Evolutionary conservation across 2,797 vertebrate species (phyloP).

Genomic region (Premnoplex brunnescens): DNA sequence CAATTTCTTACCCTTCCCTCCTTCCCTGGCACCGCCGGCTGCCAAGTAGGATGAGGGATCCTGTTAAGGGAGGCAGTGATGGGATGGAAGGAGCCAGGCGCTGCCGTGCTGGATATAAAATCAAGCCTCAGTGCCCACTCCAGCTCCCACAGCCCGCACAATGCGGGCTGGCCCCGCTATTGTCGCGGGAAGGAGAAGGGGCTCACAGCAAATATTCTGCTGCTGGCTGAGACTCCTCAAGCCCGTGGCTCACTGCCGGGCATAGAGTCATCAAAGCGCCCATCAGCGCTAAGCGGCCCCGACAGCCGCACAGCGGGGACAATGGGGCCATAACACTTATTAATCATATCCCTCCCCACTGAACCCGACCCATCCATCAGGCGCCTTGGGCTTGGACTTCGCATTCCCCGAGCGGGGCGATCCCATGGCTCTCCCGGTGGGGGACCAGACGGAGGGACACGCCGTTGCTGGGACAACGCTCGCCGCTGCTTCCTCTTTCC

Average conservation of each 20-base stretch:
- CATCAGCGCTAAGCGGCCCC: neutral
- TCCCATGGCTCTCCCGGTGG: neutral
- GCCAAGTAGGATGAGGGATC: neutral
- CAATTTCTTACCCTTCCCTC: neutral
- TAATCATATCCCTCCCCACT: constrained; percentile 30
- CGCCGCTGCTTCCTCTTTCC: constrained; percentile 29
- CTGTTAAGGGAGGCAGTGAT: neutral
- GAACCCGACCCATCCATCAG: constrained; percentile 38
- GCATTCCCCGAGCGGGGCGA: neutral
- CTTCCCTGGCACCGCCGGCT: neutral
- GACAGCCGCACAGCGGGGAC: neutral
- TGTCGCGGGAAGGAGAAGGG: neutral
- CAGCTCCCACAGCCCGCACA: neutral
- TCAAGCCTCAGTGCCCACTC: neutral
- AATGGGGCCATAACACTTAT: constrained; percentile 21
- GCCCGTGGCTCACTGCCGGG: neutral
- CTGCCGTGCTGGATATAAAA: neutral
- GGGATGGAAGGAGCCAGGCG: accelerated
- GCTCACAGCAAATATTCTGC: neutral
- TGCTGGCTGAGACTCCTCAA: neutral
- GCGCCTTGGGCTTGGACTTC: neutral
- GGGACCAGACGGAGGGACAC: neutral
- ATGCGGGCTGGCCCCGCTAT: neutral
- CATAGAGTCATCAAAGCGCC: constrained; percentile 15
- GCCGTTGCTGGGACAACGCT: constrained; percentile 9